Conservation (phyloP, 2,113 vertebrate genomes). For the Halichoeres trimaculatus region DNA sequence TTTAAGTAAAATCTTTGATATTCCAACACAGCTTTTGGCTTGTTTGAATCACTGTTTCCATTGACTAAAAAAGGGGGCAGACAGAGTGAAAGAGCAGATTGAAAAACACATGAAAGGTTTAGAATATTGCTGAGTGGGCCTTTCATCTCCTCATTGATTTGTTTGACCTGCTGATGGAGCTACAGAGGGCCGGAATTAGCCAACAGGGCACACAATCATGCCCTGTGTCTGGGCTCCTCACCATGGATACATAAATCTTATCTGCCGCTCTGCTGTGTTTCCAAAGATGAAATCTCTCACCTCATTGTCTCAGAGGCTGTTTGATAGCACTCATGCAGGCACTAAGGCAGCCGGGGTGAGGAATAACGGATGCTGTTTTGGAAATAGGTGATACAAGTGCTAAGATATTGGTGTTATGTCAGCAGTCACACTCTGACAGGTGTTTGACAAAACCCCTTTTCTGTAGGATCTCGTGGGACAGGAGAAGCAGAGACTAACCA, state of each 20-base stretch:
- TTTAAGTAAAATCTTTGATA: background rate
- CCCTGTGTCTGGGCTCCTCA: slow-evolving; percentile 40
- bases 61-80: background rate
- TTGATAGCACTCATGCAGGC: background rate
- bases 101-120: slow-evolving; percentile 40
- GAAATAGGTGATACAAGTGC: slow-evolving; percentile 7
- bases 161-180: slow-evolving; percentile 60
- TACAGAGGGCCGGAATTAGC: slow-evolving; percentile 1
- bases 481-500: background rate
- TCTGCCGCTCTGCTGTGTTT: slow-evolving; percentile 38
- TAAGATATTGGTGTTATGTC: background rate
- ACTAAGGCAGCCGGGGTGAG: background rate
- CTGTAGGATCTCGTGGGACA: background rate
- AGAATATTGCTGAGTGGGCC: slow-evolving; percentile 44
- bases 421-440: background rate
- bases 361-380: slow-evolving; percentile 10
- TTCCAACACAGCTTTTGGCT: background rate
- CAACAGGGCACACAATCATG: background rate
- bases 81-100: background rate
- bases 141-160: slow-evolving; percentile 69
- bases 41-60: slow-evolving; percentile 14
- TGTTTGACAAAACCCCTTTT: background rate
- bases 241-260: slow-evolving; percentile 65
- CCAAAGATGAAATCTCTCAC: slow-evolving; percentile 54
- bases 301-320: slow-evolving; percentile 18